Evolutionary conservation across 2,113 vertebrate genomes (phyloP).

Genomic region (Poicephalus gulielmi): DNA sequence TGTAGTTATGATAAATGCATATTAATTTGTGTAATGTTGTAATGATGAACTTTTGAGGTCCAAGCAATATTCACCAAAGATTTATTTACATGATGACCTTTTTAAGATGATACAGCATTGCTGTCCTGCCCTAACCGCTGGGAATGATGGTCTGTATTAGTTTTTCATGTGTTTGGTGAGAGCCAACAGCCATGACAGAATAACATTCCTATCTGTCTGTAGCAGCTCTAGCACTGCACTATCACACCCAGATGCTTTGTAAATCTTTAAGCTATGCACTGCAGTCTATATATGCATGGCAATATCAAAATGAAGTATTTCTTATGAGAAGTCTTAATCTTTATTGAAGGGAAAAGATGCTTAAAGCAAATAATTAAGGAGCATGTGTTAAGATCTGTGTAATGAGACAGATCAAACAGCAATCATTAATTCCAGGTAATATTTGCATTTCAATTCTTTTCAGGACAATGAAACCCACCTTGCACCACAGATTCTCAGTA

Average conservation of each 20-base stretch:
- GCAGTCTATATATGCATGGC: background rate
- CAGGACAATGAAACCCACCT: background rate
- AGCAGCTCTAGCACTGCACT: background rate
- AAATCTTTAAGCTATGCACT: background rate
- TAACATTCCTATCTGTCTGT: background rate
- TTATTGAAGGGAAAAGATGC: background rate
- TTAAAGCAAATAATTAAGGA: background rate
- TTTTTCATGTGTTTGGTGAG: background rate
- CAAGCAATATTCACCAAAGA: background rate
- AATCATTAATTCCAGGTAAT: background rate
- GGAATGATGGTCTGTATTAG: background rate
- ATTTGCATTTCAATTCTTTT: background rate
- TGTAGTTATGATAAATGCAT: background rate
- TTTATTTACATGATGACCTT: background rate
- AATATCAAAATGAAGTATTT: background rate
- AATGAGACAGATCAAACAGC: background rate
- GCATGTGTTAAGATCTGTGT: background rate
- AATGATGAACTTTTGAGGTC: background rate
- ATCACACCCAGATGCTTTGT: background rate
- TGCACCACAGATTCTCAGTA: background rate
- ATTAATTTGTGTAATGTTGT: background rate
- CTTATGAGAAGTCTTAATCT: background rate
- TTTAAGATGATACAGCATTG: background rate
- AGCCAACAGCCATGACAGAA: background rate
- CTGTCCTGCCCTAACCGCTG: background rate